Percentiles rank a stretch among this genome's conserved stretches.
phyloP scores from a whole-genome alignment of 2,113 vertebrate genomes.

The Leuciscus idus region DNA sequence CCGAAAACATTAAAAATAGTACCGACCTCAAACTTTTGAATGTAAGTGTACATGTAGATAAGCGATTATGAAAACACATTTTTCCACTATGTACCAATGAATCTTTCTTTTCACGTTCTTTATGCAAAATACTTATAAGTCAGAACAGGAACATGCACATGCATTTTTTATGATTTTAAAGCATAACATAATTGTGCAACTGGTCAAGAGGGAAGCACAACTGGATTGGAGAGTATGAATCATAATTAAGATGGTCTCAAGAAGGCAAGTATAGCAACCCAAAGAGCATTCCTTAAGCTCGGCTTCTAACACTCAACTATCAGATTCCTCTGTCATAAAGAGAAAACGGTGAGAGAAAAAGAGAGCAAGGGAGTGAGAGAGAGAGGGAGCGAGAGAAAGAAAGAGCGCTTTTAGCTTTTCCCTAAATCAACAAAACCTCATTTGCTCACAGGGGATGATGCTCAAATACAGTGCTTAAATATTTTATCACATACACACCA shows the following conservation, averaged over 20 bases:
- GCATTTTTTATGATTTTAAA: neutral
- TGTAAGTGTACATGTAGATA: neutral
- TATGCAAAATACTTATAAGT: neutral
- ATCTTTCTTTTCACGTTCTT: neutral
- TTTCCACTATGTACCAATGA: neutral
- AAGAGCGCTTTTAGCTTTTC: neutral
- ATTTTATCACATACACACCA: slow-evolving; percentile 52
- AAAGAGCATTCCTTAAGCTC: neutral
- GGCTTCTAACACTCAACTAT: neutral
- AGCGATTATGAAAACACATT: neutral
- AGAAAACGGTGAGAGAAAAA: neutral
- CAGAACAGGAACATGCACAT: neutral
- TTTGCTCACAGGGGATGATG: slow-evolving; percentile 11
- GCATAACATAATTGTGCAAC: neutral
- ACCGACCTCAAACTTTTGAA: neutral
- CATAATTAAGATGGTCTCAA: slow-evolving; percentile 24
- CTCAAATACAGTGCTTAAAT: slow-evolving; percentile 50
- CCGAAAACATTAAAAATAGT: too few species aligned
- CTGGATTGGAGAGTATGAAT: slow-evolving; percentile 22
- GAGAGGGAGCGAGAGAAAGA: neutral
- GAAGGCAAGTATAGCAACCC: neutral
- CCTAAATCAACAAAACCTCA: slow-evolving; percentile 33
- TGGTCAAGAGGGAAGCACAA: neutral
- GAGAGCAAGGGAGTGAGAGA: neutral
- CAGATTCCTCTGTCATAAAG: slow-evolving; percentile 5